Conservation (phyloP, 2,888 invertebrate genomes). For the Ennomos quercinarius region DNA sequence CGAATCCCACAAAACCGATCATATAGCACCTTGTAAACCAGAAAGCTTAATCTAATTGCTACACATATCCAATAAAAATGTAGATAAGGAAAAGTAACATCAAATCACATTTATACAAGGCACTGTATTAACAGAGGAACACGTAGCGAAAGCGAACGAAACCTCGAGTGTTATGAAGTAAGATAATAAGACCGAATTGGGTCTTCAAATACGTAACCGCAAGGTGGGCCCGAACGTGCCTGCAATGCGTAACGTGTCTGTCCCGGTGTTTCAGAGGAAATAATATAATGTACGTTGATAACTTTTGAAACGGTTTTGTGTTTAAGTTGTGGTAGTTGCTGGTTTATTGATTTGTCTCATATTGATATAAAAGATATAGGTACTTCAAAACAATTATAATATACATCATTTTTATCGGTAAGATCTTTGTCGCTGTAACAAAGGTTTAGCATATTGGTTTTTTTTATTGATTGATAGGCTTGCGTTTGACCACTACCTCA, state of each 20-base stretch:
- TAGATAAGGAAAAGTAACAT: constrained; percentile 17
- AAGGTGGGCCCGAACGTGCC: constrained; percentile 52
- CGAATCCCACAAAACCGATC: too few relatives aligned
- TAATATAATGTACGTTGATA: constrained; percentile 37
- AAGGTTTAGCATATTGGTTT: too few relatives aligned
- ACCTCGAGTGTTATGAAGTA: constrained; percentile 54
- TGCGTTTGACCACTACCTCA: too few relatives aligned
- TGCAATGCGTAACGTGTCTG: constrained; percentile 34
- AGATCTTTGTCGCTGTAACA: too few relatives aligned
- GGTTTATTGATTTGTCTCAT: too few relatives aligned
- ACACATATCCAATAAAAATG: constrained; percentile 14
- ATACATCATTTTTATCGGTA: too few relatives aligned
- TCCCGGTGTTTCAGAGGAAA: constrained; percentile 29
- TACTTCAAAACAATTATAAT: too few relatives aligned
- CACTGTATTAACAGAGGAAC: constrained; percentile 38
- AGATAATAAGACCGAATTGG: constrained; percentile 59
- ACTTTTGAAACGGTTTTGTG: constrained; percentile 37
- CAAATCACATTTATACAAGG: constrained; percentile 19
- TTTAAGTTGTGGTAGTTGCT: constrained; percentile 16
- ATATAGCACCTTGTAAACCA: neutral
- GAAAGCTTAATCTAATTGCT: neutral
- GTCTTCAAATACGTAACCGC: constrained; percentile 50
- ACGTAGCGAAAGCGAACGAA: constrained; percentile 39
- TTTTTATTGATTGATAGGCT: too few relatives aligned
- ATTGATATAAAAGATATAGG: too few relatives aligned